phyloP scores from a whole-genome alignment of 2,113 vertebrate species.

The Brachypteracias leptosomus region DNA sequence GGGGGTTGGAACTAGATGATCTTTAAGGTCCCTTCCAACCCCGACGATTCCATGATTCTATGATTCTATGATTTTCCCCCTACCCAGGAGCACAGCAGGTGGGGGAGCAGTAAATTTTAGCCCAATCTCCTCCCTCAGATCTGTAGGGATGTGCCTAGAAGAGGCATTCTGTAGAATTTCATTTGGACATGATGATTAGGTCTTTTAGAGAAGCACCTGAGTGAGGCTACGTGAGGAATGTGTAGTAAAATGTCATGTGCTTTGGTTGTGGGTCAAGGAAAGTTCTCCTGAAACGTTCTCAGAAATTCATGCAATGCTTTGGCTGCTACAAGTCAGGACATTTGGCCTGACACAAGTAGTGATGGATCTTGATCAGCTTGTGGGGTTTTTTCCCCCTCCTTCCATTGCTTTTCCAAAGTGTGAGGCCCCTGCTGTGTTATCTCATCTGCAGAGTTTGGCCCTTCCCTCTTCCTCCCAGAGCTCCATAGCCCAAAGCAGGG shows the following conservation, averaged over 20 bases:
- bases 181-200: neutral
- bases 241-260: neutral
- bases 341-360: neutral
- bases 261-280: neutral
- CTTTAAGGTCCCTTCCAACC: too few species aligned
- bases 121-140: neutral
- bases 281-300: neutral
- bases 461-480: neutral
- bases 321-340: neutral
- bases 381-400: neutral
- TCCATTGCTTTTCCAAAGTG: neutral
- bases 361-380: neutral
- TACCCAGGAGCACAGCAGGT: neutral
- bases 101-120: neutral
- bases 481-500: neutral
- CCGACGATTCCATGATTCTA: too few species aligned
- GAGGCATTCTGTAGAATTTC: neutral
- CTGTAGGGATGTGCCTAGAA: neutral
- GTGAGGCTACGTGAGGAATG: rapidly evolving
- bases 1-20: too few species aligned
- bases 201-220: neutral
- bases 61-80: too few species aligned
- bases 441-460: constrained; percentile 31
- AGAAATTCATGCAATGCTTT: neutral
- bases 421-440: neutral